These are phyloP conservation scores for Aphidius colemani DNA, from an alignment of 2,888 invertebrate genomes.

Conservation along the genomic window DNA sequence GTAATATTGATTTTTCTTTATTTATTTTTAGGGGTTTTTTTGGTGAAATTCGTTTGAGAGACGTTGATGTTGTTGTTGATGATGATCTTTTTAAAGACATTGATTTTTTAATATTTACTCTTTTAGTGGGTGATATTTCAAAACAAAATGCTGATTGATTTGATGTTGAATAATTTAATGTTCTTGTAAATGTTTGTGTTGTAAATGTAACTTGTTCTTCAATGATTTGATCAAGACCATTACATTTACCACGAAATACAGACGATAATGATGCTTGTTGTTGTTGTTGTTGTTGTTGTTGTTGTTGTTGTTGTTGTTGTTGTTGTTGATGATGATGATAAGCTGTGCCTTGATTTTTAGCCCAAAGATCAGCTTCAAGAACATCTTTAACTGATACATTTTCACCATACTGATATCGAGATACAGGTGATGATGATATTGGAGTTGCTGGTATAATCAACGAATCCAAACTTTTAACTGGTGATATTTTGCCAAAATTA, in stretches of 20 bases:
- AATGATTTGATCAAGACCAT: background rate
- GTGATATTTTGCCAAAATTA: constrained; percentile 31
- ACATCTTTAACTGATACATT: constrained; percentile 43
- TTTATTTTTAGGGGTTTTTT: constrained; percentile 39
- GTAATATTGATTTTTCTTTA: constrained; percentile 42
- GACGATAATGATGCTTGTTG: background rate
- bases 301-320: constrained; percentile 2
- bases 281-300: constrained; percentile 17
- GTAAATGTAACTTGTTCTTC: constrained; percentile 3
- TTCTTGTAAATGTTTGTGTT: background rate
- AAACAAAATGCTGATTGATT: constrained; percentile 2
- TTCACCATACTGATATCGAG: constrained; percentile 31
- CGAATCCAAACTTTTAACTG: background rate
- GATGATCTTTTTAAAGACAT: constrained; percentile 35
- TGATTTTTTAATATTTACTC: constrained; percentile 41
- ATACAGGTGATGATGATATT: constrained; percentile 35
- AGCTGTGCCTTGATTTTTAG: constrained; percentile 34
- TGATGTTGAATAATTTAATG: constrained; percentile 1
- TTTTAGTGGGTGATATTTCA: constrained; percentile 26
- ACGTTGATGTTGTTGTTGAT: background rate
- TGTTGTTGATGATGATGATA: constrained; percentile 13
- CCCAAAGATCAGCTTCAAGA: constrained; percentile 51
- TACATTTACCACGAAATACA: too few species aligned
- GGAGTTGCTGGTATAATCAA: background rate
- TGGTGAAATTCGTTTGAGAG: constrained; percentile 39